These are phyloP conservation scores for Pleuronectes platessa DNA, from an alignment of 2,113 vertebrate species.

Conservation along the genomic window DNA sequence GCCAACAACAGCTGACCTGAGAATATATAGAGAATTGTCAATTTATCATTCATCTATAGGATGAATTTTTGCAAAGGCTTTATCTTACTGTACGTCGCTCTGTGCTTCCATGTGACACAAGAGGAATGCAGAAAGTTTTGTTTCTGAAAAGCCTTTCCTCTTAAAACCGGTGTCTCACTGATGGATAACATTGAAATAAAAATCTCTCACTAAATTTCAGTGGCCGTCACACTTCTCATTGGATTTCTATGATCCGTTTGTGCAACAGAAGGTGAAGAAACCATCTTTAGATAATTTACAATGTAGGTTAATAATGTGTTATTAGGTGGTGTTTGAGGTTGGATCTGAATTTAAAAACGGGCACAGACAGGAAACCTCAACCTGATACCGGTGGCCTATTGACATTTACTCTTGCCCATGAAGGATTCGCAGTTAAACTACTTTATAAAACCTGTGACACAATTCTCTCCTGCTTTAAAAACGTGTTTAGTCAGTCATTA, in stretches of 20 bases:
- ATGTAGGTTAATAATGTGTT: not conserved
- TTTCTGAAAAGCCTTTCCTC: not conserved
- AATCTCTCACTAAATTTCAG: not conserved
- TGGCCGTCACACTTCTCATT: too few relatives aligned
- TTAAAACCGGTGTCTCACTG: too few relatives aligned
- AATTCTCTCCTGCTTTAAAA: not conserved
- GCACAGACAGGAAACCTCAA: too few relatives aligned
- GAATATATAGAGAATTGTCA: not conserved
- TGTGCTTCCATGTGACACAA: constrained; percentile 32
- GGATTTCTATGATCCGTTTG: too few relatives aligned
- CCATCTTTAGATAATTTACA: not conserved
- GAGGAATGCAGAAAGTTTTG: constrained; percentile 53
- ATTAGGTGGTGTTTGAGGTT: too few relatives aligned
- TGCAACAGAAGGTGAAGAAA: too few relatives aligned
- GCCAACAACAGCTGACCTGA: not conserved
- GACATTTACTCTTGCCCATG: not conserved
- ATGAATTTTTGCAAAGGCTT: not conserved
- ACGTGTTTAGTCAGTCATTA: constrained; percentile 36
- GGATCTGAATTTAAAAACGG: too few relatives aligned
- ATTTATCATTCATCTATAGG: not conserved
- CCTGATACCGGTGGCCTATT: not conserved
- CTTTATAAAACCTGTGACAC: too few relatives aligned
- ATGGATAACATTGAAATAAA: not conserved
- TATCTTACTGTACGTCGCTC: not conserved
- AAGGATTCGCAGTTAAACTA: not conserved